Evolutionary conservation across 1,140 invertebrate genomes (phyloP).

Genomic region (Cydia fagiglandana): DNA sequence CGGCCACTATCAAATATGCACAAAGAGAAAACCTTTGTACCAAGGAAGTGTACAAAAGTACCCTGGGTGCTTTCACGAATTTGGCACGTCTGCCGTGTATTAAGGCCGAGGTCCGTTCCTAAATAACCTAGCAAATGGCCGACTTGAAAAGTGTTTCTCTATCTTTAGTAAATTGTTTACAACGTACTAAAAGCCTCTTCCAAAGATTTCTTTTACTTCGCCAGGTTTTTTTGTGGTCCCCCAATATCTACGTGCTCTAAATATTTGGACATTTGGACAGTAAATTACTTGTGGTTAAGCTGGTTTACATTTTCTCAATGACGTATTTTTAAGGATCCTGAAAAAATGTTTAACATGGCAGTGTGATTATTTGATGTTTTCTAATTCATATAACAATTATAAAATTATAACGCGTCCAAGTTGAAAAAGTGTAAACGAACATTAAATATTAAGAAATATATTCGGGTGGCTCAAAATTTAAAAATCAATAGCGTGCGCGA

Average conservation of each 20-base stretch:
- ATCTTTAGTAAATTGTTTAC: conserved; percentile 50
- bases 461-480: no score
- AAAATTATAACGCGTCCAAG: no score
- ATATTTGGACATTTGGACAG: conserved; percentile 8
- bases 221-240: conserved; percentile 18
- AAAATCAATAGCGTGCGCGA: no score
- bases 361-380: neutral
- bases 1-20: conserved; percentile 63
- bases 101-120: conserved; percentile 57
- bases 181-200: conserved; percentile 40
- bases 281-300: neutral
- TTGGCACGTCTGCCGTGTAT: conserved; percentile 53
- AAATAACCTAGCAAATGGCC: conserved; percentile 65
- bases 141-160: conserved; percentile 46
- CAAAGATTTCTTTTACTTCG: conserved; percentile 41
- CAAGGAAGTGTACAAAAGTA: conserved; percentile 56
- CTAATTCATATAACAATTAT: neutral
- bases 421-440: no score
- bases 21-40: conserved; percentile 65
- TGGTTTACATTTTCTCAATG: conserved; percentile 6
- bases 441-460: no score
- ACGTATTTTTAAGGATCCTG: neutral
- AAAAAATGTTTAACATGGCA: neutral
- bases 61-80: conserved; percentile 54
- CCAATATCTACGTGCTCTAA: conserved; percentile 25